Evolutionary conservation across 2,888 invertebrate genomes (phyloP).

Genomic region (Protophormia terraenovae): DNA sequence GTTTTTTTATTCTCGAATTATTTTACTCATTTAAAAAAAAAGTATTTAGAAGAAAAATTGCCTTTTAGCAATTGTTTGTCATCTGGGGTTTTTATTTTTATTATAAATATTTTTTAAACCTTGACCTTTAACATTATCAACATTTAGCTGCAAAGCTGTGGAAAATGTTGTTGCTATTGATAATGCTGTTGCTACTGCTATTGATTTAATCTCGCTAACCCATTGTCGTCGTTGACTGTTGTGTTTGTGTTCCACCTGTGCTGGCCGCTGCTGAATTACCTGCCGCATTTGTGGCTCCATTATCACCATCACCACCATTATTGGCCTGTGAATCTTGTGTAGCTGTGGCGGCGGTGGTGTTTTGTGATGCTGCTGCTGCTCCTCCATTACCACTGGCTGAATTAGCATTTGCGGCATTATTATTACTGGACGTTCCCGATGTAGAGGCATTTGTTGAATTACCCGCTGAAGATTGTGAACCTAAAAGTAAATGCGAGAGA

Average conservation of each 20-base stretch:
- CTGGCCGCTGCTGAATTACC: slow-evolving; percentile 64
- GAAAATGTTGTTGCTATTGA: slow-evolving; percentile 23
- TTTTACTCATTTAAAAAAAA: slow-evolving; percentile 65
- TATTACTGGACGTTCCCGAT: slow-evolving; percentile 69
- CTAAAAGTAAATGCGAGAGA: slow-evolving; percentile 51
- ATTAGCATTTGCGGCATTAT: slow-evolving; percentile 58
- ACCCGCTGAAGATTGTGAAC: slow-evolving; percentile 62
- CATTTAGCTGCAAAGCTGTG: slow-evolving; percentile 54
- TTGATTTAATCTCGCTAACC: slow-evolving; percentile 75
- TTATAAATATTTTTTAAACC: slow-evolving; percentile 32
- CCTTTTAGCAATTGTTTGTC: slow-evolving; percentile 66
- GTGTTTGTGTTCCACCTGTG: slow-evolving; percentile 70
- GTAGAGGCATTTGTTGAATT: slow-evolving; percentile 65
- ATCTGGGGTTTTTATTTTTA: slow-evolving; percentile 47
- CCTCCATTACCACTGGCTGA: slow-evolving; percentile 58
- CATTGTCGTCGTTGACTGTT: slow-evolving; percentile 78
- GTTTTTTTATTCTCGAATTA: slow-evolving; percentile 53
- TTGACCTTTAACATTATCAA: slow-evolving; percentile 5
- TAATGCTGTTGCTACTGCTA: slow-evolving; percentile 28
- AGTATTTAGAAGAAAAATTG: slow-evolving; percentile 64
- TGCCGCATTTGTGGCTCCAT: slow-evolving; percentile 67
- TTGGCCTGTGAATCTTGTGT: slow-evolving; percentile 71
- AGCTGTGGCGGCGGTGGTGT: slow-evolving; percentile 60
- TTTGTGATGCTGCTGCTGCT: slow-evolving; percentile 48
- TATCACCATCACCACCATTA: slow-evolving; percentile 65